Base-by-base conservation (phyloP, 2,113 vertebrate species). In the Porphyrio hochstetteri region DNA sequence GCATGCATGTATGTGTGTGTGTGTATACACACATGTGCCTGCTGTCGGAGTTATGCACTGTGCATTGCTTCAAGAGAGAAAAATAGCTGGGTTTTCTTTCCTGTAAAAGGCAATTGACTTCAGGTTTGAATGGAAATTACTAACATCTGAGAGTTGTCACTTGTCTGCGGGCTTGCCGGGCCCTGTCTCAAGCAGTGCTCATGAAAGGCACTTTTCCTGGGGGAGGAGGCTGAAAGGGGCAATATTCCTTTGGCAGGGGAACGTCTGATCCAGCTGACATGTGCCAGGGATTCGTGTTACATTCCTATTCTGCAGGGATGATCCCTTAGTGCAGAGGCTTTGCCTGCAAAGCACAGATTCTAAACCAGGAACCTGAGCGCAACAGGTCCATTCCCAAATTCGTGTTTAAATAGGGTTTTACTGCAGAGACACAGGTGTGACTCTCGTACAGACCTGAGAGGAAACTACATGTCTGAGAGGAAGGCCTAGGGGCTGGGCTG, bases 241-340 rank as follows among this genome's bases (percentile, higher is more conserved):
- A 55, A 29, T 38, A 56, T 46, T 79, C 29, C 84, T 84, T 83
- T 59, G 55, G 55, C 60, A 78, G 3, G 4, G 80, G 35, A 77
- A 53, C 14, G 75, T 67, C 44, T 44, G 5, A 63, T 14, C 16
- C 11, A 44, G 15, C 64, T 75, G 50, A 70, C 25, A 31, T 53
- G 23, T 53, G 53, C 0, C 0, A 1, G 81, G 11, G 1, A 0
- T 48, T 75, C 5, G 1, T 24, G 2, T 33, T 12, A 18, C 1
- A 2, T 75, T 71, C 20, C 72, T 70, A 2, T 70, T 90, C n/a
- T 86, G 52, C 28, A 86, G n/a, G 64, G 48, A 11, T 48, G 60
- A 63, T 71, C 19, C 31, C n/a, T 83, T 67, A 86, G 36, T 13
- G 28, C 50, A 67, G 1, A 40, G 19, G 10, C 77, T 78, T 87